Evolutionary conservation across 2,888 invertebrate species (phyloP).

Genomic region (Lithosia quadra): DNA sequence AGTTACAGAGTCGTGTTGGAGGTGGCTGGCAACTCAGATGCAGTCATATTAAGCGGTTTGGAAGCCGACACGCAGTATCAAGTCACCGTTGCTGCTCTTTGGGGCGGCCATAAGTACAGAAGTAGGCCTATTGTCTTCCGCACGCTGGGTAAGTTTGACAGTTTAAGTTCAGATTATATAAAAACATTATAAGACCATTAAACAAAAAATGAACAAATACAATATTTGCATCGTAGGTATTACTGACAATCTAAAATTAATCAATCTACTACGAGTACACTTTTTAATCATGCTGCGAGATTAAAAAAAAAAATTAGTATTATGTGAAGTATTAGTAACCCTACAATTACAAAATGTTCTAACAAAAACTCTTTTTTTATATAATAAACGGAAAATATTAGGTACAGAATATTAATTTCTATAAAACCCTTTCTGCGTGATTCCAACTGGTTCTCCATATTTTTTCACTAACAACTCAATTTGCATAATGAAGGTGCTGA

Average conservation of each 20-base stretch:
- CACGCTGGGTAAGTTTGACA: conserved; percentile 90
- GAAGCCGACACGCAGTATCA: conserved; percentile 96
- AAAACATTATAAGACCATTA: not conserved
- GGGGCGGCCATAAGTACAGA: conserved; percentile 93
- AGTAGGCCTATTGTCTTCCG: conserved; percentile 96
- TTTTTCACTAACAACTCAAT: conserved; percentile 4
- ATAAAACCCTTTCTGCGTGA: not conserved
- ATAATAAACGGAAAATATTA: not conserved
- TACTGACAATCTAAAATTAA: too few relatives aligned
- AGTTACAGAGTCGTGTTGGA: conserved; percentile 98
- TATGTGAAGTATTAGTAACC: too few relatives aligned
- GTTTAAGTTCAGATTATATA: not conserved
- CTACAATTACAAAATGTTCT: too few relatives aligned
- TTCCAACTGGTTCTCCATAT: not conserved
- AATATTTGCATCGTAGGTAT: too few relatives aligned
- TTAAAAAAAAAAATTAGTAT: too few relatives aligned
- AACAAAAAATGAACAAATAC: too few relatives aligned
- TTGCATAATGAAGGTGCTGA: conserved; percentile 3
- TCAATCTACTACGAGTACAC: too few relatives aligned
- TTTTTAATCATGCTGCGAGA: too few relatives aligned
- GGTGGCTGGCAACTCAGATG: conserved; percentile 95
- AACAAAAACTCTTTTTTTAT: too few relatives aligned
- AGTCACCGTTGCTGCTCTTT: conserved; percentile 94
- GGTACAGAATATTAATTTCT: not conserved
- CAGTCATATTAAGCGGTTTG: conserved; percentile 93